These are phyloP conservation scores for Saxidomus purpurata DNA, from an alignment of 1,140 invertebrate species.

Conservation along the genomic window DNA sequence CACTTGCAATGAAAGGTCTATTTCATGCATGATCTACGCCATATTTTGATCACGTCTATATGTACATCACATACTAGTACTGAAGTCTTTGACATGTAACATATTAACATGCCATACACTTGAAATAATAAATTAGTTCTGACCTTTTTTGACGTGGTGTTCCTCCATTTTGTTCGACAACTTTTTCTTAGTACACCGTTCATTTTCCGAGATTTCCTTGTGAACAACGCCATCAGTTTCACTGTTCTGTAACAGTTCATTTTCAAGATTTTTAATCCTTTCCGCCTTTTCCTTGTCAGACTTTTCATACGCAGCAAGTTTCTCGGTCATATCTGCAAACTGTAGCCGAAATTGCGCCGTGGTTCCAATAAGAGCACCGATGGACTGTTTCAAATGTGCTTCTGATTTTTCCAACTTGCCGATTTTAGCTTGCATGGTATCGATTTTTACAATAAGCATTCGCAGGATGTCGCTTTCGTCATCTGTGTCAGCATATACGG, in stretches of 20 bases:
- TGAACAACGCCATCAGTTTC: too few relatives aligned
- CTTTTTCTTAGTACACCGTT: too few relatives aligned
- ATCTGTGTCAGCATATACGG: background rate
- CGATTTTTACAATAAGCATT: background rate
- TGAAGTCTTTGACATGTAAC: too few relatives aligned
- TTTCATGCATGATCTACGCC: too few relatives aligned
- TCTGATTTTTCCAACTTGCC: slow-evolving; percentile 15
- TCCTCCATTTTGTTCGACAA: too few relatives aligned
- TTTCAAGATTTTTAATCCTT: background rate
- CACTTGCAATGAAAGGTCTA: too few relatives aligned
- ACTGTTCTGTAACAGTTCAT: background rate
- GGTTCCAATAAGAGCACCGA: slow-evolving; percentile 3
- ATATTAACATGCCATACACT: too few relatives aligned
- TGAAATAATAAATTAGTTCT: too few relatives aligned
- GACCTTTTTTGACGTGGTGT: too few relatives aligned
- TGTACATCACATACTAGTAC: too few relatives aligned
- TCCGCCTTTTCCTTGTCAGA: background rate
- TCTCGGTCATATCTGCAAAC: background rate
- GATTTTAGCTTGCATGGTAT: slow-evolving; percentile 44
- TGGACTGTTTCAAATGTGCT: slow-evolving; percentile 6
- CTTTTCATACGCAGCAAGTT: background rate
- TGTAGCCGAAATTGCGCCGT: slow-evolving; percentile 39
- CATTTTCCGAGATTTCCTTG: too few relatives aligned
- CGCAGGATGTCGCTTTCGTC: background rate
- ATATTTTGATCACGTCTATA: too few relatives aligned